Evolutionary conservation across 2,797 vertebrate genomes (phyloP).

Genomic region (Peromyscus nudipes): DNA sequence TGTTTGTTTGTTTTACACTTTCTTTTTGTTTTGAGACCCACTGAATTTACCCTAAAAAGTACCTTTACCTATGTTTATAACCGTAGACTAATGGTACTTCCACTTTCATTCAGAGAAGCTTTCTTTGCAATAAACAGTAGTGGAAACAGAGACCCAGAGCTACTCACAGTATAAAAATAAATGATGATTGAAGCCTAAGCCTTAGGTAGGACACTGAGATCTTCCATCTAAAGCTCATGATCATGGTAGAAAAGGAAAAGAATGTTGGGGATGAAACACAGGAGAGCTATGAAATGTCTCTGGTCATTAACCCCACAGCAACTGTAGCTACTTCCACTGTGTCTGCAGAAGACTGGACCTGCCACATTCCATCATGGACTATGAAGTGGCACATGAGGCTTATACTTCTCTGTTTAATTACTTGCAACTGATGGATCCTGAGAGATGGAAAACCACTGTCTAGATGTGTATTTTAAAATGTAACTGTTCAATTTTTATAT

Average conservation of each 20-base stretch:
- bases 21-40: background rate
- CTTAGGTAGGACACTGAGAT: background rate
- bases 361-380: no score
- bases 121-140: background rate
- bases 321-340: background rate
- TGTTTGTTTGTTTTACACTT: no score
- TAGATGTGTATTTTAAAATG: background rate
- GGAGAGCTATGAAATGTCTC: background rate
- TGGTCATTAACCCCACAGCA: background rate
- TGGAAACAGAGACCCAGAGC: background rate
- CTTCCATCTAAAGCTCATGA: background rate
- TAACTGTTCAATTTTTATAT: background rate
- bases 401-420: background rate
- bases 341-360: background rate
- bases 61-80: background rate
- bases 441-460: background rate
- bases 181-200: background rate
- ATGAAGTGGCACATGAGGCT: background rate
- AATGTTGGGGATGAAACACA: background rate
- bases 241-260: background rate
- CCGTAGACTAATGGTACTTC: no score
- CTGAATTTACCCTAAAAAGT: background rate
- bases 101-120: background rate
- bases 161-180: background rate
- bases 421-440: background rate